Base-by-base conservation (phyloP, 2,113 vertebrate species). In the Oryzias celebensis region DNA sequence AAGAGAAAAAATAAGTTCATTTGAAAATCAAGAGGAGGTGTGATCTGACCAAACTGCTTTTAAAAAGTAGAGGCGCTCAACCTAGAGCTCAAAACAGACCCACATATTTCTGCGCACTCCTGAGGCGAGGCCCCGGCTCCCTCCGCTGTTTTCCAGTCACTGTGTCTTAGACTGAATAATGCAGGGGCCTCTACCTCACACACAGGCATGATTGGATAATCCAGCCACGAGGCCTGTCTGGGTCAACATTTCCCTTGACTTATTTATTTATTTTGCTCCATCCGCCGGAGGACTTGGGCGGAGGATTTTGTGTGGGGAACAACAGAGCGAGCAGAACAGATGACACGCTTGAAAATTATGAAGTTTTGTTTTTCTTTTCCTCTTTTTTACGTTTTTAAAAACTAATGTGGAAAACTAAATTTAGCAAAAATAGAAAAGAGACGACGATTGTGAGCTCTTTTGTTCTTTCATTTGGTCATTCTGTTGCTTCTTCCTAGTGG, bases 181-280 rank as follows among this genome's bases (percentile, higher is more conserved):
- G 85, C 79, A 91, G 73, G 80, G 78, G 2, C 75, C 82, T 90
- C 86, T 83, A 82, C 75, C 81, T 85, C 57, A 68, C 7, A 68
- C 81, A 90, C 83, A 86, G 85, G 89, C 90, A 83, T 84, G 85
- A 92, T 87, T 88, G 87, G 80, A 87, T 88, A 91, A 91, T 90
- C 85, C 88, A 79, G 88, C 84, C 87, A 91, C 84, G 80, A 89
- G 86, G 82, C 89, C 85, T 79, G 71, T 80, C 85, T 81, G 68
- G 87, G 87, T 90, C 88, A 86, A 87, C 88, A 83, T 80, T 86
- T 81, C 78, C 75, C 78, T 86, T 83, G 68, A 69, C 74, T 83
- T 73, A 51, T 84, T 89, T 85, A 85, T 84, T 87, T 87, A 82
- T 48, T 54, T 36, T 22, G 4, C 16, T 57, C 7, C 60, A 24